Conservation (phyloP, 2,888 invertebrate species). For the Trichacis sp. region DNA sequence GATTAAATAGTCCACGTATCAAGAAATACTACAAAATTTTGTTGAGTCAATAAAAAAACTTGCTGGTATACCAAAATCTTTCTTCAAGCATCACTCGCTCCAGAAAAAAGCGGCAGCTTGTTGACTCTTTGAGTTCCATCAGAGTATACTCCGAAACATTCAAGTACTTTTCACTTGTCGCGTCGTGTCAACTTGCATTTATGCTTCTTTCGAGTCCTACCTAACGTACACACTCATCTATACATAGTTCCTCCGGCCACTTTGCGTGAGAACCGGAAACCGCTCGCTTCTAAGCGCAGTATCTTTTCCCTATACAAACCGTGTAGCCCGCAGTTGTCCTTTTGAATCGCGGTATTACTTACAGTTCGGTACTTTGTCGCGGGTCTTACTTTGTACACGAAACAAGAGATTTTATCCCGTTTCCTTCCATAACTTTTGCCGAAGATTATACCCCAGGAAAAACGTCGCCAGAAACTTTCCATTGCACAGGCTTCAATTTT, state of each 20-base stretch:
- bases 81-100: too few relatives aligned
- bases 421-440: too few relatives aligned
- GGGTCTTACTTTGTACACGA: background rate
- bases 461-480: background rate
- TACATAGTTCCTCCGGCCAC: slow-evolving; percentile 2
- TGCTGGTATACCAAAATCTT: too few relatives aligned
- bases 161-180: slow-evolving; percentile 32
- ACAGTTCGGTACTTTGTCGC: background rate
- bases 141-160: slow-evolving; percentile 38
- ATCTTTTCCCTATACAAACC: background rate
- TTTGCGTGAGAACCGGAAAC: slow-evolving; percentile 47
- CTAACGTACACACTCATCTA: slow-evolving; percentile 11
- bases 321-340: background rate
- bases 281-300: background rate
- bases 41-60: too few relatives aligned
- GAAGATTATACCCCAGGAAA: too few relatives aligned
- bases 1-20: too few relatives aligned
- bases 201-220: background rate
- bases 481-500: background rate
- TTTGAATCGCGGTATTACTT: background rate
- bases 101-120: slow-evolving; percentile 49
- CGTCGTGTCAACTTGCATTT: slow-evolving; percentile 9
- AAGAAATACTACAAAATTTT: too few relatives aligned
- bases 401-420: background rate
- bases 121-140: slow-evolving; percentile 51